Percentiles rank a stretch among this genome's conserved stretches.
Evolutionary conservation across 2,797 vertebrate species (phyloP).

Genomic region (Silurus lanzhouensis): DNA sequence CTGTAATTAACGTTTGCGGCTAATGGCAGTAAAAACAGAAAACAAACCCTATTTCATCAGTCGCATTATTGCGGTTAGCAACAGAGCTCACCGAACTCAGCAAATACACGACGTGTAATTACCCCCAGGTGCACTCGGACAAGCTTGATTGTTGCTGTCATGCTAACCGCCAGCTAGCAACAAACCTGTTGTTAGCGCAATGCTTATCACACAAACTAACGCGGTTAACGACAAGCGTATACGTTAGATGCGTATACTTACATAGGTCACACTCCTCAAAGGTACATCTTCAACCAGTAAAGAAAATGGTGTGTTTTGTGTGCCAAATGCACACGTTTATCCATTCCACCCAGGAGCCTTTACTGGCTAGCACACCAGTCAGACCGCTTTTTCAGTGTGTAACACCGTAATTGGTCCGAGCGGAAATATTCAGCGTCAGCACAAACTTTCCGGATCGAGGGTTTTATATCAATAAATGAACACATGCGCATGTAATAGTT

Average conservation of each 20-base stretch:
- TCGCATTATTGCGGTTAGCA: not conserved
- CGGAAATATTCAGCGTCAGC: conserved; percentile 24
- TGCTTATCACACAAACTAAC: not conserved
- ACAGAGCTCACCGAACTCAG: not conserved
- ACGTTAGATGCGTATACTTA: conserved; percentile 35
- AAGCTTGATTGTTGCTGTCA: conserved; percentile 2
- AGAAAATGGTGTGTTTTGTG: not conserved
- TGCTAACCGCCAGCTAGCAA: conserved; percentile 2
- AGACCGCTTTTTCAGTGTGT: conserved; percentile 30
- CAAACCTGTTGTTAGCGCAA: conserved; percentile 18
- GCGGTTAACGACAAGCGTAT: not conserved
- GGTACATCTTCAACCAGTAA: conserved; percentile 32
- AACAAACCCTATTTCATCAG: not conserved
- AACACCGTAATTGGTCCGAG: conserved; percentile 38
- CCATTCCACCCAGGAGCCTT: conserved; percentile 31
- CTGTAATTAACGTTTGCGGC: not conserved
- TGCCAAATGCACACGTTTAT: conserved; percentile 20
- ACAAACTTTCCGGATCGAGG: not conserved
- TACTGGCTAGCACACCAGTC: conserved; percentile 42
- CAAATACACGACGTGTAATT: not conserved
- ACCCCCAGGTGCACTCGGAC: not conserved
- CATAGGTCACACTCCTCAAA: conserved; percentile 47
- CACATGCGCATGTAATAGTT: not conserved
- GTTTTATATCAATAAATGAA: not conserved
- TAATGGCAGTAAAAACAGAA: not conserved